Percentiles rank a stretch among this genome's conserved stretches.
Conservation (phyloP, 1,140 invertebrate species). For the Pogonus chalceus region DNA sequence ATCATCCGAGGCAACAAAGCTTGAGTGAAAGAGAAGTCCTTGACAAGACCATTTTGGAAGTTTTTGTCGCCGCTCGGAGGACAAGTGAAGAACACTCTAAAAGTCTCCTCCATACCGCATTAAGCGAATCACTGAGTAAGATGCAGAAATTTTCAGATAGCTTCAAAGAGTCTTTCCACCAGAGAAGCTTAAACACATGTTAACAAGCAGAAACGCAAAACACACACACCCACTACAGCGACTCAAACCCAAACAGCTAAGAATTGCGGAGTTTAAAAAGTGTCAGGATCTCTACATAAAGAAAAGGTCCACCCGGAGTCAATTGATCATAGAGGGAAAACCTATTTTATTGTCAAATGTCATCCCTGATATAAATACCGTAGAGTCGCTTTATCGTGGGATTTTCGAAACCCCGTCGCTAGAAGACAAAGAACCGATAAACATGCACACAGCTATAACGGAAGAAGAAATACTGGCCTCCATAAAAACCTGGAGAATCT, state of each 20-base stretch:
- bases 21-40: too few relatives aligned
- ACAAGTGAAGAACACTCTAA: not conserved
- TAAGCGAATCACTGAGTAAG: too few relatives aligned
- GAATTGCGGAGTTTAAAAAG: slow-evolving; percentile 12
- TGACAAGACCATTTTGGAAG: too few relatives aligned
- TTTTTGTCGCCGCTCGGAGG: too few relatives aligned
- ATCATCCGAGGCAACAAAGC: too few relatives aligned
- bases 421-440: not conserved
- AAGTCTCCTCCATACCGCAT: not conserved
- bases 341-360: not conserved
- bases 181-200: not conserved
- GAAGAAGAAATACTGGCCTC: slow-evolving; percentile 8
- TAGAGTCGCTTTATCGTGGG: not conserved
- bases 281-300: slow-evolving; percentile 15
- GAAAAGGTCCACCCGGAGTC: slow-evolving; percentile 1
- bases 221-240: not conserved
- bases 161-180: not conserved
- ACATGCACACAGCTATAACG: not conserved
- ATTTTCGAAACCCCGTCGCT: not conserved
- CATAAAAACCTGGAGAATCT: slow-evolving; percentile 8
- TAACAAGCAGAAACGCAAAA: not conserved
- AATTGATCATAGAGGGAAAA: not conserved
- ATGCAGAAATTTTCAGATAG: too few relatives aligned
- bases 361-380: not conserved
- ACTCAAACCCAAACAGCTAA: not conserved